Evolutionary conservation across 2,888 invertebrate species (phyloP).

Genomic region (Drosophila ochracea): DNA sequence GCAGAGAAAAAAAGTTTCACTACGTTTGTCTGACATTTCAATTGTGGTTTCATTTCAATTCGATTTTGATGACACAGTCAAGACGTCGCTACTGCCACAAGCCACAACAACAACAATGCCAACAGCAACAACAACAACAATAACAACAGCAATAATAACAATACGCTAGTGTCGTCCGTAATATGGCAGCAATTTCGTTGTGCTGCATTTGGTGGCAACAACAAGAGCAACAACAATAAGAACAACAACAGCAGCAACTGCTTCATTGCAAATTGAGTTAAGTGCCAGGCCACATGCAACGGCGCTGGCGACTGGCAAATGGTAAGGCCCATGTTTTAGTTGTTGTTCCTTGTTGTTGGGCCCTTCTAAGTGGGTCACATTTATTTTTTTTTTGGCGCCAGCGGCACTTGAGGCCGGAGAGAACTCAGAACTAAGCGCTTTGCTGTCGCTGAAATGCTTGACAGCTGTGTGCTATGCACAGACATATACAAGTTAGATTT

Average conservation of each 20-base stretch:
- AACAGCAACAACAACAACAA: slow-evolving; percentile 61
- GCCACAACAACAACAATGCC: slow-evolving; percentile 37
- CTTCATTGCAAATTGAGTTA: slow-evolving; percentile 80
- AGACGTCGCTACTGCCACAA: slow-evolving; percentile 56
- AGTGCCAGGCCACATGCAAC: slow-evolving; percentile 75
- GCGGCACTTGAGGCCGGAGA: slow-evolving; percentile 46
- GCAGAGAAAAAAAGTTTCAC: slow-evolving; percentile 44
- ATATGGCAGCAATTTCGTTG: slow-evolving; percentile 75
- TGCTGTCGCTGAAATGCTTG: slow-evolving; percentile 60
- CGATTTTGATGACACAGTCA: slow-evolving; percentile 76
- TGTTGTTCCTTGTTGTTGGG: slow-evolving; percentile 34
- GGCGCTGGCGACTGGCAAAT: slow-evolving; percentile 54
- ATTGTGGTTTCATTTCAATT: slow-evolving; percentile 76
- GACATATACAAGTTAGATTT: slow-evolving; percentile 16
- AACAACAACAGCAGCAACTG: slow-evolving; percentile 26
- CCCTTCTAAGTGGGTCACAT: slow-evolving; percentile 65
- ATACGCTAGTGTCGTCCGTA: slow-evolving; percentile 76
- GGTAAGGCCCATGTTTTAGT: slow-evolving; percentile 59
- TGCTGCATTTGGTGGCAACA: slow-evolving; percentile 62
- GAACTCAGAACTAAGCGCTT: slow-evolving; percentile 35
- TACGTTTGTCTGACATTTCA: slow-evolving; percentile 75
- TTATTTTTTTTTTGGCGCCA: slow-evolving; percentile 62
- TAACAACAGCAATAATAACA: slow-evolving; percentile 58
- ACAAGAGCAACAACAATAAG: slow-evolving; percentile 32
- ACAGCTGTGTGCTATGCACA: slow-evolving; percentile 40